Percentiles rank a stretch among this genome's conserved stretches.
phyloP scores from a whole-genome alignment of 2,888 invertebrate genomes.

The Tetanocera ferruginea region DNA sequence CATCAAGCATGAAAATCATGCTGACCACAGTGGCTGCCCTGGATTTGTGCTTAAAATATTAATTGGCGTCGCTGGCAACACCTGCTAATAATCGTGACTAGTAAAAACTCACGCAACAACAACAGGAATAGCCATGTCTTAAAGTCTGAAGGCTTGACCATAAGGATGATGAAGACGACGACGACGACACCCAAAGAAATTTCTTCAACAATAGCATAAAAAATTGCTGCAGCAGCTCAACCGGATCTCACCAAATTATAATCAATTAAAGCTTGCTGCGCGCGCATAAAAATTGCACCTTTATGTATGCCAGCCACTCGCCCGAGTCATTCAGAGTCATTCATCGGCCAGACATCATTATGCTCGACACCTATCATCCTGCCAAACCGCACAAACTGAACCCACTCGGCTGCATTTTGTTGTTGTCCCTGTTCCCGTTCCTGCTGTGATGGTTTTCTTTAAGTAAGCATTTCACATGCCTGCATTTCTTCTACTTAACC shows the following conservation, averaged over 20 bases:
- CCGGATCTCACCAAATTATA: constrained; percentile 42
- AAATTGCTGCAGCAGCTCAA: constrained; percentile 3
- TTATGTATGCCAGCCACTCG: background rate
- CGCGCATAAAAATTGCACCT: constrained; percentile 49
- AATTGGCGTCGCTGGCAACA: constrained; percentile 31
- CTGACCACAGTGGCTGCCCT: background rate
- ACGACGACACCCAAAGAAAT: background rate
- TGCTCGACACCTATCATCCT: background rate
- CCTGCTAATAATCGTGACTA: constrained; percentile 45
- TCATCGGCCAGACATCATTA: background rate
- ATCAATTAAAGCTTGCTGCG: constrained; percentile 49
- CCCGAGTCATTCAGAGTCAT: background rate
- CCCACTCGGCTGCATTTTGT: background rate
- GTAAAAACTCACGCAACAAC: constrained; percentile 36
- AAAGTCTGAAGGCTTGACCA: no score
- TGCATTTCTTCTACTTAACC: constrained; percentile 2
- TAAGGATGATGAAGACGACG: background rate
- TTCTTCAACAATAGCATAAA: background rate
- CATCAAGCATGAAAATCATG: background rate
- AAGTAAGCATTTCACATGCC: background rate
- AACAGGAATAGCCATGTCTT: background rate
- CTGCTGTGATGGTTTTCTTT: background rate
- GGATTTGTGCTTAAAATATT: background rate
- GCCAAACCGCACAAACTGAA: background rate
- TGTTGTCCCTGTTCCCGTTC: background rate